phyloP scores from a whole-genome alignment of 1,140 invertebrate genomes.

The Megalonaias nervosa region DNA sequence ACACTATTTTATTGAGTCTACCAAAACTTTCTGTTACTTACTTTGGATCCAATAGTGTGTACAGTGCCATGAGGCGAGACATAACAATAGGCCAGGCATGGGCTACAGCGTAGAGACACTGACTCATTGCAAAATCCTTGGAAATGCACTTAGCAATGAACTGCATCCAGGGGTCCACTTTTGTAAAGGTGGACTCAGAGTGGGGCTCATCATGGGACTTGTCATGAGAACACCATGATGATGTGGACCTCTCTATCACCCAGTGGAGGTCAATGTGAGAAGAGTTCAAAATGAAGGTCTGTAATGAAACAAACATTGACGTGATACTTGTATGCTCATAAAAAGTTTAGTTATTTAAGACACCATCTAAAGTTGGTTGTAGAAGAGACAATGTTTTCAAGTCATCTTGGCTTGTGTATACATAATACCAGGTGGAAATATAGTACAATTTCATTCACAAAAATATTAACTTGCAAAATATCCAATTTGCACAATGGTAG shows the following conservation, averaged over 20 bases:
- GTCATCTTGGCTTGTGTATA: no score
- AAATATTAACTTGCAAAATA: no score
- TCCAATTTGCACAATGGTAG: no score
- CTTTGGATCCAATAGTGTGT: slow-evolving; percentile 95
- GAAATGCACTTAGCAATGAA: slow-evolving; percentile 86
- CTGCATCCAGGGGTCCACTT: slow-evolving; percentile 82
- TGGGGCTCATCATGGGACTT: slow-evolving; percentile 51
- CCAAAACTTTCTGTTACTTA: slow-evolving; percentile 40
- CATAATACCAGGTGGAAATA: no score
- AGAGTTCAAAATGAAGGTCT: slow-evolving; percentile 68
- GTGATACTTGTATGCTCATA: no score
- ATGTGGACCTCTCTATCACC: slow-evolving; percentile 92
- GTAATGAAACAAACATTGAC: slow-evolving; percentile 8
- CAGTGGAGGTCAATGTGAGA: slow-evolving; percentile 92
- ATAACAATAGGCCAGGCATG: slow-evolving; percentile 98
- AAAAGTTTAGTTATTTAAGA: no score
- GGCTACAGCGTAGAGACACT: slow-evolving; percentile 86
- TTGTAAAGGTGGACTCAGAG: slow-evolving; percentile 56
- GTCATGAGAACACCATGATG: slow-evolving; percentile 80
- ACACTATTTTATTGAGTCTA: no score
- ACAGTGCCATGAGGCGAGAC: slow-evolving; percentile 89
- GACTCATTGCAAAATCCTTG: slow-evolving; percentile 77
- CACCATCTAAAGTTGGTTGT: no score
- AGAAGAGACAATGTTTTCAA: no score
- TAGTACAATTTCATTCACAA: no score